phyloP scores from a whole-genome alignment of 2,888 invertebrate species.

The Microctonus hyperodae region DNA sequence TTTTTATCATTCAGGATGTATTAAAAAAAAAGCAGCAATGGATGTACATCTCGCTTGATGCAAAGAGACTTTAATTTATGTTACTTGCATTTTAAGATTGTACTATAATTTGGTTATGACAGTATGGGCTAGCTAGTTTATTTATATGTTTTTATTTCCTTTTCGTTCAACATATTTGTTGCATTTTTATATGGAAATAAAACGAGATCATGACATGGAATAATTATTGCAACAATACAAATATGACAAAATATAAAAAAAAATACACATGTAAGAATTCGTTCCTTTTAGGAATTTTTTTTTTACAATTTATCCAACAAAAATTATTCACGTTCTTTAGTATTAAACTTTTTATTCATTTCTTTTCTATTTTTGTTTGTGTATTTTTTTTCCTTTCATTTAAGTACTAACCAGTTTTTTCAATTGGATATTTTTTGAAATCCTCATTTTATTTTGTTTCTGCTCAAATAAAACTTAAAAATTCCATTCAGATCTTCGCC shows the following conservation, averaged over 20 bases:
- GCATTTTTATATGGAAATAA: neutral
- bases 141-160: constrained; percentile 26
- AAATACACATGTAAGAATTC: neutral
- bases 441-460: constrained; percentile 44
- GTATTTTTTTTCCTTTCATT: constrained; percentile 18
- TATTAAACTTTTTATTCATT: neutral
- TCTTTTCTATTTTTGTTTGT: constrained; percentile 2
- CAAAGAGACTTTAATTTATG: constrained; percentile 39
- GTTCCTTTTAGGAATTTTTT: no score
- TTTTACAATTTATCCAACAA: neutral
- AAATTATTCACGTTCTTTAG: neutral
- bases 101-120: constrained; percentile 60
- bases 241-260: neutral
- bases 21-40: constrained; percentile 35
- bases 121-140: constrained; percentile 51
- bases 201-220: neutral
- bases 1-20: constrained; percentile 13
- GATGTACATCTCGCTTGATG: constrained; percentile 37
- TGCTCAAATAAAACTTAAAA: constrained; percentile 56
- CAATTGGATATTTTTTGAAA: neutral
- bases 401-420: constrained; percentile 41
- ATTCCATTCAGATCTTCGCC: constrained; percentile 36
- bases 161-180: constrained; percentile 23
- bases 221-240: neutral
- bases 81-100: constrained; percentile 51